These are phyloP conservation scores for Morone saxatilis DNA, from an alignment of 2,113 vertebrate species.

Conservation along the genomic window DNA sequence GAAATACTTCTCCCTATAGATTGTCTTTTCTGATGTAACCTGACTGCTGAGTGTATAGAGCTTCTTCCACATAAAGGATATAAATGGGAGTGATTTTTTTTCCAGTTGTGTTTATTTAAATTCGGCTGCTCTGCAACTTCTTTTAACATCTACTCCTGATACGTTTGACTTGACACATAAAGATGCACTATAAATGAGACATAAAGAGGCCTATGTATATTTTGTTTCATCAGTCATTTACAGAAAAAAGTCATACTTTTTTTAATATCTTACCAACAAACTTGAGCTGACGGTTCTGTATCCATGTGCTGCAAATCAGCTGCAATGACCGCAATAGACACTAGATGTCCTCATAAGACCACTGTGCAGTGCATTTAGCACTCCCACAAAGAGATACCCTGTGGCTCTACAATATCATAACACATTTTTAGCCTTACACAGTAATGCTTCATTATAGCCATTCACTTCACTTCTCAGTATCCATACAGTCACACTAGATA, in stretches of 20 bases:
- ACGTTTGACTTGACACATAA: neutral
- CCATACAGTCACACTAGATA: slow-evolving; percentile 14
- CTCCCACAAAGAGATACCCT: neutral
- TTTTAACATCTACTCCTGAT: neutral
- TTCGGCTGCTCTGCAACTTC: neutral
- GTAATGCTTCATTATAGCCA: neutral
- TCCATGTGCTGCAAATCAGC: neutral
- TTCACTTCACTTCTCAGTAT: slow-evolving; percentile 2
- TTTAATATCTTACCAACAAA: neutral
- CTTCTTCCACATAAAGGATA: neutral
- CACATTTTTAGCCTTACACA: neutral
- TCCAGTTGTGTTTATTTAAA: slow-evolving; percentile 5
- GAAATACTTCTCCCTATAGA: no score
- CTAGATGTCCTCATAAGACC: slow-evolving; percentile 71
- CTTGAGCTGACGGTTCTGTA: neutral
- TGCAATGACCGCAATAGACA: slow-evolving; percentile 50
- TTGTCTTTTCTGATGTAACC: neutral
- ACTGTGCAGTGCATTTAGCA: neutral
- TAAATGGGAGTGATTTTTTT: neutral
- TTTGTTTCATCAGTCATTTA: neutral
- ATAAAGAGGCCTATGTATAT: neutral
- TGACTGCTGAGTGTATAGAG: neutral
- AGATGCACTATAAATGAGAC: neutral
- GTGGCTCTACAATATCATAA: neutral
- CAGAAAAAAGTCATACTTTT: neutral